These are phyloP conservation scores for Cyphotilapia sp. DNA, from an alignment of 2,113 vertebrate genomes.

Conservation along the genomic window DNA sequence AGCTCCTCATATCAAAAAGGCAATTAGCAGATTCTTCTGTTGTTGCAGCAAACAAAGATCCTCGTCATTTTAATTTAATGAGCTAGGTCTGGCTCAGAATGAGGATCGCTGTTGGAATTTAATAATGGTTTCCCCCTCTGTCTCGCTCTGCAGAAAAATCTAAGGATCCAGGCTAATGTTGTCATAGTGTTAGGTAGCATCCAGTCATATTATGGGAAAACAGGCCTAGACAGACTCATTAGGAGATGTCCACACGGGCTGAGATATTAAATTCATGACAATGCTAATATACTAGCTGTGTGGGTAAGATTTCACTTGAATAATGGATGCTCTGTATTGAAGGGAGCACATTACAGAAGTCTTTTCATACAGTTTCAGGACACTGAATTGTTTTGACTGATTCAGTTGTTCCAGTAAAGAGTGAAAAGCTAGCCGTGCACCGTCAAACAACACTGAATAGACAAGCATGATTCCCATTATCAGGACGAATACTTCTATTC, in stretches of 20 bases:
- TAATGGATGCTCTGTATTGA: constrained; percentile 20
- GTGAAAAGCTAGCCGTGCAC: neutral
- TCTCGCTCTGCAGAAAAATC: neutral
- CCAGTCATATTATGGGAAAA: constrained; percentile 47
- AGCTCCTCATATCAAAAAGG: constrained; percentile 49
- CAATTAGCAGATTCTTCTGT: constrained; percentile 58
- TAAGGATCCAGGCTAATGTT: constrained; percentile 33
- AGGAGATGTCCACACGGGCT: constrained; percentile 30
- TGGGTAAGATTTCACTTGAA: constrained; percentile 30
- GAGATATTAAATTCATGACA: constrained; percentile 35
- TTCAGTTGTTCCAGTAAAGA: constrained; percentile 10
- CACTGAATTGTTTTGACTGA: constrained; percentile 23
- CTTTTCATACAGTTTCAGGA: neutral
- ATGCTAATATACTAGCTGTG: neutral
- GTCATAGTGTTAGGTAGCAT: constrained; percentile 63
- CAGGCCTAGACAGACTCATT: constrained; percentile 54
- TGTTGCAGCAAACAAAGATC: constrained; percentile 62
- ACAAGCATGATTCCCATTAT: neutral
- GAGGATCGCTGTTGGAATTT: constrained; percentile 56
- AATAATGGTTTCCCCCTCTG: constrained; percentile 43
- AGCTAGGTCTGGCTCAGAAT: constrained; percentile 41
- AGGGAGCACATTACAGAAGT: neutral
- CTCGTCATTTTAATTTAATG: constrained; percentile 60
- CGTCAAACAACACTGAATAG: neutral
- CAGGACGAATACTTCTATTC: neutral